Evolutionary conservation across 2,113 vertebrate species (phyloP), one percentile per base, ranked within the genome.

Genomic region (Ptilorrhoa leucosticta): DNA sequence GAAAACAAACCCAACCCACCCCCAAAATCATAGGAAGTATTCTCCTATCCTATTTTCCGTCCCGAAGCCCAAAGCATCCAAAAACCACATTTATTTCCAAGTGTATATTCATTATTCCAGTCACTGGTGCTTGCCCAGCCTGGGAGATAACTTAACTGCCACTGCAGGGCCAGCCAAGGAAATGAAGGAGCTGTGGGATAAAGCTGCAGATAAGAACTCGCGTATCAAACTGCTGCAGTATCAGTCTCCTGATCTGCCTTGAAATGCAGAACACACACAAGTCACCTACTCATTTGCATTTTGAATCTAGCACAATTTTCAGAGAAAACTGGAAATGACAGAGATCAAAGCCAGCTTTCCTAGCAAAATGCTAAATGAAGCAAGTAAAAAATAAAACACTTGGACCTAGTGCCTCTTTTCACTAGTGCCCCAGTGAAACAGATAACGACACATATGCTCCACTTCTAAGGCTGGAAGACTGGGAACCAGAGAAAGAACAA

Each of bases 91-190:
- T 72, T 75, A 68, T 45, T 95, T 91, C 71, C 54, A 77, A 30
- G 30, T 50, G 18, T 79, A 35, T 51, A 69, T 78, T 69, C 39
- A 76, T 78, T 53, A 87, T 37, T 83, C 33, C 54, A 63, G 44
- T 57, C 78, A 70, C 42, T 95, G 66, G 50, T 73, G 78, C 31
- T 71, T 64, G 56, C 68, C 64, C 56, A 60, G 3, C 37, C 78
- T 79, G 44, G 61, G 33, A 92, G 72, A 87, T 72, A 94, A 89
- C 50, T 66, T 63, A 93, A 89, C 45, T 76, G 60, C 30, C 56
- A 47, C 71, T 84, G 84, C 56, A 95, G 83, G 84, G 64, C 26
- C 72, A 91, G 84, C 70, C 83, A 58, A 93, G 90, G 83, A 96
- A 94, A 95, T 78, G 72, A 96, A 92, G 91, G n/a, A 78, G 66